phyloP scores from a whole-genome alignment of 92 coral and sea anemone genomes.

The Porites lobata region DNA sequence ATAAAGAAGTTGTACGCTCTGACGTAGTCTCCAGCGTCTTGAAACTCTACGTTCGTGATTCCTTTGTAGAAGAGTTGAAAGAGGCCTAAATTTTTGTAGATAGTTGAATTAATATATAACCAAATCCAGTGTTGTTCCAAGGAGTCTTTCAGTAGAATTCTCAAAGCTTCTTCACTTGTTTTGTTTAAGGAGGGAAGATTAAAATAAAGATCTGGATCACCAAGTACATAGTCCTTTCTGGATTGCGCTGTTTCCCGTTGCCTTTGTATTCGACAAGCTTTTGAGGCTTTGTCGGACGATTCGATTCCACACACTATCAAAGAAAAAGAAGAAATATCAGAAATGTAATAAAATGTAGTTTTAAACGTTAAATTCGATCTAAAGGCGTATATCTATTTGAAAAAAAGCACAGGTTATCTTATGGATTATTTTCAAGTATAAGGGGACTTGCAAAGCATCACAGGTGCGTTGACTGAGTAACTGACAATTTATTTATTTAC shows the following conservation, averaged over 20 bases:
- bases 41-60: background rate
- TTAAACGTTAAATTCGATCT: no score
- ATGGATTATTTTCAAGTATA: no score
- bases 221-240: constrained; percentile 24
- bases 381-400: no score
- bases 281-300: constrained; percentile 24
- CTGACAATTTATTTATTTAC: no score
- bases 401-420: no score
- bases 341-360: no score
- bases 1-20: constrained; percentile 35
- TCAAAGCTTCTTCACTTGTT: background rate
- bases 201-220: background rate
- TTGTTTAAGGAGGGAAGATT: background rate
- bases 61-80: background rate
- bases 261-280: constrained; percentile 4
- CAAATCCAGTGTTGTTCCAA: constrained; percentile 33
- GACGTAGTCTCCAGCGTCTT: constrained; percentile 10
- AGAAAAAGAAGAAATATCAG: background rate
- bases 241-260: constrained; percentile 2
- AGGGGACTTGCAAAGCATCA: no score
- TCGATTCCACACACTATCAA: background rate
- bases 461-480: no score
- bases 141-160: constrained; percentile 9
- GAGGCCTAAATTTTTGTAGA: constrained; percentile 14
- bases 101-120: constrained; percentile 27